phyloP scores from a whole-genome alignment of 1,140 invertebrate genomes.

The Pseudobourletiella spinata region DNA sequence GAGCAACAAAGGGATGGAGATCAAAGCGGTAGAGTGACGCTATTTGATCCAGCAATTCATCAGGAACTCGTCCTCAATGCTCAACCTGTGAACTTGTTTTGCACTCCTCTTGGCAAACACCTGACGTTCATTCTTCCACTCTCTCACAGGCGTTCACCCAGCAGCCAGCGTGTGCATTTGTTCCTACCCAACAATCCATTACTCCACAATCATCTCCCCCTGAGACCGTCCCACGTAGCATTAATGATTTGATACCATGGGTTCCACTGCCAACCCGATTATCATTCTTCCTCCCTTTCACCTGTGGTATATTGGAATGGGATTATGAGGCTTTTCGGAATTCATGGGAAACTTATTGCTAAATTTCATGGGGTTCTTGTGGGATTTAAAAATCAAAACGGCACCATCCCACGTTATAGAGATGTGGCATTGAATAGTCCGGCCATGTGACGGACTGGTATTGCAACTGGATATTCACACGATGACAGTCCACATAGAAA shows the following conservation, averaged over 20 bases:
- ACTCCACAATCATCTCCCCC: neutral
- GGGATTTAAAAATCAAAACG: too few relatives aligned
- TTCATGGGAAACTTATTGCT: too few relatives aligned
- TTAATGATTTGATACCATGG: too few relatives aligned
- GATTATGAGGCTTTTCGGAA: too few relatives aligned
- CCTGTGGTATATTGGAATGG: too few relatives aligned
- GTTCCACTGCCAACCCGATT: neutral
- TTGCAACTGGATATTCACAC: too few relatives aligned
- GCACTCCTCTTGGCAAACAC: conserved; percentile 1
- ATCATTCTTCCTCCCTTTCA: neutral
- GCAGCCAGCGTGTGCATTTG: neutral
- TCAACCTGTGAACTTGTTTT: neutral
- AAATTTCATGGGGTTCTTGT: too few relatives aligned
- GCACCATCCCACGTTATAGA: too few relatives aligned
- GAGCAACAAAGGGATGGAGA: neutral
- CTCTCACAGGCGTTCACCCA: neutral
- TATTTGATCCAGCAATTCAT: neutral
- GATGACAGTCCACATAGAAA: too few relatives aligned
- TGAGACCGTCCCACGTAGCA: too few relatives aligned
- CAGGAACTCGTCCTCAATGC: neutral
- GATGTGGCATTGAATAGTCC: too few relatives aligned
- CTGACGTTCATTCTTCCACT: neutral
- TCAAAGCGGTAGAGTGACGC: neutral
- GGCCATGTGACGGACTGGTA: too few relatives aligned
- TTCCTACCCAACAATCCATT: neutral